Evolutionary conservation across 1,140 invertebrate species (phyloP), one percentile per base, ranked within the genome.

Genomic region (Ceratitis capitata): DNA sequence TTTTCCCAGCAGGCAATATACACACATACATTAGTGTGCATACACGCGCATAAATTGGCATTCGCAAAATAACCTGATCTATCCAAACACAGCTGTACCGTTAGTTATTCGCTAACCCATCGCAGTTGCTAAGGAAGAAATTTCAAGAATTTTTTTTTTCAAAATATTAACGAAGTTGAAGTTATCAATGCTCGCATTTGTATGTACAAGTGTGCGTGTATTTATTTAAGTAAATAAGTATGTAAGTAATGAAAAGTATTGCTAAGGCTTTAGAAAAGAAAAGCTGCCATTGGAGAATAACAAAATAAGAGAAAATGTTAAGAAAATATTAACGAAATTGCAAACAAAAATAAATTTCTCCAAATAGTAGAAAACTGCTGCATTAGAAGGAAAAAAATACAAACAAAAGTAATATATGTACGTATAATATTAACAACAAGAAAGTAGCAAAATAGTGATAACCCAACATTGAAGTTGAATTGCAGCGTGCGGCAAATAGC

Each of bases 331-430:
- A 69, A 19, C 61, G 7, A 39, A 39, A 69, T 69, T 7, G 61
- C 61, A n/a, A 69, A 32, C 32, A 69, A 69, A 69, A 69, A 69
- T 69, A 69, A 69, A 39, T 69, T 39, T 39, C 61, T 4, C 61
- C 39, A 69, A 69, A 69, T 69, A 69, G 61, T 35, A 69, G 3
- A 4, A 69, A 69, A 29, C 61, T 35, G 23, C 61, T 1, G 35
- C 16, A 32, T 16, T 3, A 29, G n/a, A 69, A 61, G 1, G 51
- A 19, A 53, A 47, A 53, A 69, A 69, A 35, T 35, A 69, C 35
- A 19, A 39, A 69, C 12, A 1, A 7, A 0, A 61, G 14, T 32
- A 61, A 61, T 29, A 47, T 14, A 47, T 5, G 6, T 7, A 47
- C 45, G 14, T 47, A 14, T 47, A 47, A n/a, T 14, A 53, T 12